Evolutionary conservation across 2,113 vertebrate genomes (phyloP).

Genomic region (Pollachius pollachius): DNA sequence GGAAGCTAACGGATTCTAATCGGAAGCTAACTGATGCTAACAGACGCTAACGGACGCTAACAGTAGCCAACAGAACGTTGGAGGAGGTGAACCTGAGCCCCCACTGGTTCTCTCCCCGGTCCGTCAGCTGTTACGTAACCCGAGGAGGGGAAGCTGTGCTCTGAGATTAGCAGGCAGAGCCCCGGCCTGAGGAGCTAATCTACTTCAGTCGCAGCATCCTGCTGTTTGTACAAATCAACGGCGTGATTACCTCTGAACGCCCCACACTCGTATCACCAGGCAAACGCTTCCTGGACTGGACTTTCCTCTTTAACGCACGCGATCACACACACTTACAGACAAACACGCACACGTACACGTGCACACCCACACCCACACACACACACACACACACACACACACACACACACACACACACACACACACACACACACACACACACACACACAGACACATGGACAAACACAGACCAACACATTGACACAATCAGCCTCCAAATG

Average conservation of each 20-base stretch:
- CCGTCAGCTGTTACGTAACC: no score
- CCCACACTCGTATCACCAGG: constrained; percentile 27
- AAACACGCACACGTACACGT: constrained; percentile 3
- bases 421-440: no score
- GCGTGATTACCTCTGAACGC: constrained; percentile 24
- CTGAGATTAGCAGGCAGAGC: background rate
- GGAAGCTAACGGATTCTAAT: no score
- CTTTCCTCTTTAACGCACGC: background rate
- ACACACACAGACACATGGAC: no score
- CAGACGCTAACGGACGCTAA: no score
- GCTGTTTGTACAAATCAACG: constrained; percentile 40
- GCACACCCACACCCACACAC: constrained; percentile 4
- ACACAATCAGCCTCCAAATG: background rate
- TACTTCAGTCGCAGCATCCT: constrained; percentile 20
- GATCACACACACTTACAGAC: constrained; percentile 10
- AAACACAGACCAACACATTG: no score
- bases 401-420: no score
- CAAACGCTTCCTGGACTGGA: constrained; percentile 13
- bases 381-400: no score
- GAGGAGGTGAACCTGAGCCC: no score
- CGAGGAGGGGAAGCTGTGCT: background rate
- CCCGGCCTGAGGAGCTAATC: background rate
- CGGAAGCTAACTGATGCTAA: no score
- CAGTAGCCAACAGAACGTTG: no score
- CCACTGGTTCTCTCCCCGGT: no score